Conservation (phyloP, 1,140 invertebrate species). For the Hyles vespertilio region DNA sequence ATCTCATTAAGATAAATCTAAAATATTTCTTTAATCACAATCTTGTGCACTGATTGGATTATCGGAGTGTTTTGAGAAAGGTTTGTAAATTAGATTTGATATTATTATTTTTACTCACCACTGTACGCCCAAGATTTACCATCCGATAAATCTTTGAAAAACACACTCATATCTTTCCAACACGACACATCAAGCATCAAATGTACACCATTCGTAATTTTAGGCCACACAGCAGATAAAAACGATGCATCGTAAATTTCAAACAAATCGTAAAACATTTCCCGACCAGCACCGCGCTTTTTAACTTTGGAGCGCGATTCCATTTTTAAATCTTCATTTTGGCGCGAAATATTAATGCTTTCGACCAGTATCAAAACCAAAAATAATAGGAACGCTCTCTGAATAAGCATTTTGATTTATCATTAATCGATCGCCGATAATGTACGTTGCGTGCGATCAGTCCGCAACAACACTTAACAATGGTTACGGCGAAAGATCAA, state of each 20-base stretch:
- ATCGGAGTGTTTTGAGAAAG: too few species aligned
- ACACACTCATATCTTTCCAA: constrained; percentile 57
- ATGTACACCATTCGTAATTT: constrained; percentile 68
- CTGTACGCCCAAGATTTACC: constrained; percentile 66
- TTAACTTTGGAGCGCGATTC: constrained; percentile 27
- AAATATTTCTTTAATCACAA: too few species aligned
- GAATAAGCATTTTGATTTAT: constrained; percentile 17
- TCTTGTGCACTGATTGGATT: too few species aligned
- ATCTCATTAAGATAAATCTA: too few species aligned
- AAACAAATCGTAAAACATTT: constrained; percentile 60
- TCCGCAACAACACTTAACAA: constrained; percentile 2
- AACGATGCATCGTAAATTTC: constrained; percentile 68
- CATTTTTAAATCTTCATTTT: constrained; percentile 34
- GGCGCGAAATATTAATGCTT: constrained; percentile 25
- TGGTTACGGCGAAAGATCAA: neutral
- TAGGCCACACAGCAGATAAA: constrained; percentile 68
- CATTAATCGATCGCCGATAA: neutral
- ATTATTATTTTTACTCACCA: constrained; percentile 41
- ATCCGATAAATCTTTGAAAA: constrained; percentile 61
- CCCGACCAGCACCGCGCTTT: constrained; percentile 31
- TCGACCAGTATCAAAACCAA: constrained; percentile 32
- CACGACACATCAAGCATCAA: constrained; percentile 48
- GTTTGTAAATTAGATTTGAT: too few species aligned
- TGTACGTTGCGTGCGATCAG: constrained; percentile 11
- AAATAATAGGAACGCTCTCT: constrained; percentile 32